Conservation (phyloP, 2,888 invertebrate genomes). For the Zeuzera pyrina region DNA sequence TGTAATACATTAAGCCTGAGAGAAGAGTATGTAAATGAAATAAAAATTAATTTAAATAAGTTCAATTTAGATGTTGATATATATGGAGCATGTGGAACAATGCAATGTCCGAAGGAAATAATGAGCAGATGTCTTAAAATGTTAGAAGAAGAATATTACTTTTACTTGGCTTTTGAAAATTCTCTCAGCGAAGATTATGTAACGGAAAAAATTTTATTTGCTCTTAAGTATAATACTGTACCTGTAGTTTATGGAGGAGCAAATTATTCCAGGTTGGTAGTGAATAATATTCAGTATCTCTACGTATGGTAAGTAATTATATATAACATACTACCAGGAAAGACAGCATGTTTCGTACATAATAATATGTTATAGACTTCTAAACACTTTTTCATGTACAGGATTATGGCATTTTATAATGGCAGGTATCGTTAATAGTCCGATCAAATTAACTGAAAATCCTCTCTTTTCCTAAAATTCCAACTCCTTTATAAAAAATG, state of each 20-base stretch:
- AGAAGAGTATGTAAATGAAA: slow-evolving; percentile 27
- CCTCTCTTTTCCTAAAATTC: no score
- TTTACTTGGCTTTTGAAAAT: slow-evolving; percentile 55
- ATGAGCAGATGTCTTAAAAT: slow-evolving; percentile 32
- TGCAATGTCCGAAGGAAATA: slow-evolving; percentile 30
- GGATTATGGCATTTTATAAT: no score
- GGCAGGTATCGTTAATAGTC: no score
- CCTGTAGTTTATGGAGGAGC: slow-evolving; percentile 79
- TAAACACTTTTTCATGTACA: no score
- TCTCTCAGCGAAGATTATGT: slow-evolving; percentile 51
- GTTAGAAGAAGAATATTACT: slow-evolving; percentile 38
- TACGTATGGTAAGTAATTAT: no score
- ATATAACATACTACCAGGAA: no score
- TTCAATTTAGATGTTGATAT: slow-evolving; percentile 35
- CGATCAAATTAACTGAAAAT: no score
- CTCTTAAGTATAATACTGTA: slow-evolving; percentile 72
- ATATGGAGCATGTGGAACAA: slow-evolving; percentile 39
- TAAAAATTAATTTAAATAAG: slow-evolving; percentile 25
- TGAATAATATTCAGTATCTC: no score
- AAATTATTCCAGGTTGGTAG: slow-evolving; percentile 66
- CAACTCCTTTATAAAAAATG: no score
- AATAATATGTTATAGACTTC: no score
- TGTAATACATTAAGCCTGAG: slow-evolving; percentile 37
- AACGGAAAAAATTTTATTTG: slow-evolving; percentile 46
- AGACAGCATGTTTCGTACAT: no score